A percentile compares a stretch with the other conserved stretches of the same genome.
phyloP scores from a whole-genome alignment of 2,797 vertebrate genomes.

The Chiroxiphia lanceolata region DNA sequence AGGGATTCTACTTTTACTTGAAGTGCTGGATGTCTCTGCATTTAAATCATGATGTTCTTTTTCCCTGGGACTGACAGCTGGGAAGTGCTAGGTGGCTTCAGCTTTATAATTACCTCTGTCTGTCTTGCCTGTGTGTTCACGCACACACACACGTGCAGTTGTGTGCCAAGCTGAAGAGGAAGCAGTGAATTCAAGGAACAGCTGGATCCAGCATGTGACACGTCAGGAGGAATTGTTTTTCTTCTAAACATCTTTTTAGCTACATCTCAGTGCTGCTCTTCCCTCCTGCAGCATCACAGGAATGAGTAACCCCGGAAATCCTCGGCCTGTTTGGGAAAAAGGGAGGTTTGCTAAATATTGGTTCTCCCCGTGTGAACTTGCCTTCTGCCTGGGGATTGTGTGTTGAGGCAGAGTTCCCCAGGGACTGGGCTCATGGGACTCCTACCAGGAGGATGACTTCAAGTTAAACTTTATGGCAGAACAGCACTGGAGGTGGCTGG shows the following conservation, averaged over 20 bases:
- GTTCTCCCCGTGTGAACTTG: not conserved
- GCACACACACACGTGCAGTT: constrained; percentile 1
- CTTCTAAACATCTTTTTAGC: not conserved
- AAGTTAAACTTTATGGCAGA: not conserved
- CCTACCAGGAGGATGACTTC: not conserved
- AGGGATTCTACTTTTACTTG: not conserved
- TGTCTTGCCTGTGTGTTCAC: constrained; percentile 12
- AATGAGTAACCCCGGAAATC: not conserved
- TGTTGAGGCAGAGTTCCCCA: not conserved
- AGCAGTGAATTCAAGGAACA: not conserved
- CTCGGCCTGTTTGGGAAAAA: not conserved
- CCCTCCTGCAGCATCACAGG: not conserved
- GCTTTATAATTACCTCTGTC: constrained; percentile 54
- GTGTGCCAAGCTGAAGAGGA: not conserved
- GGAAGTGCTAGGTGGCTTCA: constrained; percentile 28
- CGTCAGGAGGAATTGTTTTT: not conserved
- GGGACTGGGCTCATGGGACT: not conserved
- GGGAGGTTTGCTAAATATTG: not conserved
- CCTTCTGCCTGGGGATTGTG: not conserved
- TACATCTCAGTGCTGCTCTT: not conserved
- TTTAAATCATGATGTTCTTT: not conserved
- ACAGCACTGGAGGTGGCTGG: not conserved
- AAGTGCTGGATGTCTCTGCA: not conserved
- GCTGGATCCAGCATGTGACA: constrained; percentile 27
- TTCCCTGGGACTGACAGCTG: not conserved